Base-by-base conservation (phyloP, 2,888 invertebrate species). In the Chrysolina oricalcia region DNA sequence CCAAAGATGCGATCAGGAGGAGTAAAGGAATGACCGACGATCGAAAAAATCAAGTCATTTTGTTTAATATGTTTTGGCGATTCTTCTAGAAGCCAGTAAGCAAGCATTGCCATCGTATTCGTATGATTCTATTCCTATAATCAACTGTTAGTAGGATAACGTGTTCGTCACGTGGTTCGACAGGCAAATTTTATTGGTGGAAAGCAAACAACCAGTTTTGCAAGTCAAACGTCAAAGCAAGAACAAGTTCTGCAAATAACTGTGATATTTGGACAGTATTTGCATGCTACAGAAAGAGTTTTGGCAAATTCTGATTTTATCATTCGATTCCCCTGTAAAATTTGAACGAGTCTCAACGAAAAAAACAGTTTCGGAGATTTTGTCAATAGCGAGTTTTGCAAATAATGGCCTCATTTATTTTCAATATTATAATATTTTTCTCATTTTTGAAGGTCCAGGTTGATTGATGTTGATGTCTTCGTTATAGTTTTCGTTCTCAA, bases 11-110 rank as follows among this genome's bases (percentile, higher is more conserved):
- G 23, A n/a, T 17, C 35, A 43, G 43, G 43, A 1, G 43, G 9
- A 43, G 13, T 43, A 5, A 43, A 8, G 43, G 41, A 72, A 66
- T 66, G 66, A 11, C 66, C 72, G 13, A 56, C 56, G 21, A 72
- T 15, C 19, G 72, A 56, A 53, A 66, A 72, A 27, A 63, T 62
- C 43, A 43, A 43, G 2, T 73, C 62, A 17, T 62, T 41, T 27
- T 15, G 35, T 68, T 62, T 9, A 35, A 68, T 67, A 19, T 64
- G 21, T 67, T 23, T 19, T 3, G 41, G 53, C 15, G 69, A 48
- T 17, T 68, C 13, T 19, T 72, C 35, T 11, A 41, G 59, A 19
- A 76, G 27, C 27, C 5, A 27, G 27, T 27, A 27, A 27, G 27
- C 27, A 27, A 5, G 6, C 40, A 8, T 40, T 40, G 5, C 5